phyloP scores from a whole-genome alignment of 2,797 vertebrate genomes.

The Cryptoblepharus egeriae region DNA sequence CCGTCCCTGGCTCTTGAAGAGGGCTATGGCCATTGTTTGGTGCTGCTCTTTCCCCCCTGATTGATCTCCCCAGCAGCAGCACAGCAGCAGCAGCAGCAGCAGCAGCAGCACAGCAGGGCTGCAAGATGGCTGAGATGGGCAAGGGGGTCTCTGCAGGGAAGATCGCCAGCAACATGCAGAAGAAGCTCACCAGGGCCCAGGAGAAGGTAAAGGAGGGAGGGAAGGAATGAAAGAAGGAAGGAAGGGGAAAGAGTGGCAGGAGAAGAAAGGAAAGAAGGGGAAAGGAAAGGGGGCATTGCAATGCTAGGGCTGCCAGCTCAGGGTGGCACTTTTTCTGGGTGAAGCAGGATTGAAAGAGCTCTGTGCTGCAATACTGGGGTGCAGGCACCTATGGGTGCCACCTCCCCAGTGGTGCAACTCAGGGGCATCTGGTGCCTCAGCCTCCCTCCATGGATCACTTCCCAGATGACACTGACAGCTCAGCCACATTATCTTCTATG shows the following conservation, averaged over 20 bases:
- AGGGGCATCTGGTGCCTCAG: background rate
- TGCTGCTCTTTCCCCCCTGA: conserved; percentile 46
- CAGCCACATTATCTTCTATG: background rate
- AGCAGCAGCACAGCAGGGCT: conserved; percentile 58
- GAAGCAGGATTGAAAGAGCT: background rate
- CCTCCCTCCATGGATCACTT: too few relatives aligned
- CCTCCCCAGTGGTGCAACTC: background rate
- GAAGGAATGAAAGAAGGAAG: too few relatives aligned
- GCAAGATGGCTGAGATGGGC: conserved; percentile 96
- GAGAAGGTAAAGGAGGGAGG: conserved; percentile 96
- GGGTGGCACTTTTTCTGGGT: background rate
- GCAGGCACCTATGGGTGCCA: background rate
- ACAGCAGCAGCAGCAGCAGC: too few relatives aligned
- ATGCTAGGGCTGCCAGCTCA: too few relatives aligned
- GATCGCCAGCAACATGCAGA: conserved; percentile 96
- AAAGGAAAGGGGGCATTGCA: background rate
- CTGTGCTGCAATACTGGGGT: background rate
- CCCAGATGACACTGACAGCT: conserved; percentile 19
- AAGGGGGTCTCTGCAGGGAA: conserved; percentile 97
- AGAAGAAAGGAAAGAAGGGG: background rate
- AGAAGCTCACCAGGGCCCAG: conserved; percentile 95
- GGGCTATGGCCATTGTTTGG: conserved; percentile 62
- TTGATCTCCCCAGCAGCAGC: conserved; percentile 30
- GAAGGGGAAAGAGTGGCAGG: background rate
- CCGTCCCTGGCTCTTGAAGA: conserved; percentile 37